phyloP scores from a whole-genome alignment of 1,140 invertebrate genomes.

The Drosophila varians region DNA sequence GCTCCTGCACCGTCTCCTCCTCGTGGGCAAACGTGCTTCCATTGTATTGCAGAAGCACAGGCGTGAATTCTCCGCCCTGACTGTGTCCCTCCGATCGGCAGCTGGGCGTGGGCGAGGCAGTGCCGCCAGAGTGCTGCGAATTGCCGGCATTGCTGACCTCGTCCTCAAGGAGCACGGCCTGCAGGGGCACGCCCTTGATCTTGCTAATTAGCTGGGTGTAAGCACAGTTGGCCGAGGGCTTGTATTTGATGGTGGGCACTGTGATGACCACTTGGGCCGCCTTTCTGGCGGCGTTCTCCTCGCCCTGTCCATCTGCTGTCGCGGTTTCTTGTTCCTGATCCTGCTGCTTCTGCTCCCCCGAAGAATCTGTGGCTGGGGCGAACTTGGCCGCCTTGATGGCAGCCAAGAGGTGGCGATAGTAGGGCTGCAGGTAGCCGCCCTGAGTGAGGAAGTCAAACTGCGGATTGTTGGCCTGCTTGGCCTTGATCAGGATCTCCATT shows the following conservation, averaged over 20 bases:
- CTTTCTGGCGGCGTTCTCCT: conserved; percentile 8
- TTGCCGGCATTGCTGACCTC: conserved; percentile 43
- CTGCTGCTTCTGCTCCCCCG: neutral
- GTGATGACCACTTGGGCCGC: conserved; percentile 61
- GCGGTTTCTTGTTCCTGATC: conserved; percentile 6
- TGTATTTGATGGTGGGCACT: conserved; percentile 87
- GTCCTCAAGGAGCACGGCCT: conserved; percentile 71
- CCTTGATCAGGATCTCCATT: conserved; percentile 99
- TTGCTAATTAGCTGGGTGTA: conserved; percentile 93
- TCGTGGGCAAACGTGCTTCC: conserved; percentile 72
- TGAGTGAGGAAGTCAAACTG: conserved; percentile 97
- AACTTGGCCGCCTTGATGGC: conserved; percentile 93
- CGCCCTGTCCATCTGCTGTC: conserved; percentile 10
- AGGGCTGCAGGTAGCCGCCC: conserved; percentile 92
- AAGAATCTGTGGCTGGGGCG: conserved; percentile 81
- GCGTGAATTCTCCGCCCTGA: conserved; percentile 64
- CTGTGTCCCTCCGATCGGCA: conserved; percentile 60
- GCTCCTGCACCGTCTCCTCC: conserved; percentile 17
- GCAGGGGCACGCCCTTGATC: conserved; percentile 89
- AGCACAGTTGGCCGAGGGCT: conserved; percentile 92
- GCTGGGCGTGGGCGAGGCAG: conserved; percentile 62
- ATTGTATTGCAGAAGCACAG: conserved; percentile 74
- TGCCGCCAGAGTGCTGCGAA: conserved; percentile 61
- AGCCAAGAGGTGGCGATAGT: conserved; percentile 93
- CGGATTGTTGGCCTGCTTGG: conserved; percentile 96